Evolutionary conservation across 2,888 invertebrate species (phyloP), one percentile per base, ranked within the genome.

Genomic region (Watsonalla cultraria): DNA sequence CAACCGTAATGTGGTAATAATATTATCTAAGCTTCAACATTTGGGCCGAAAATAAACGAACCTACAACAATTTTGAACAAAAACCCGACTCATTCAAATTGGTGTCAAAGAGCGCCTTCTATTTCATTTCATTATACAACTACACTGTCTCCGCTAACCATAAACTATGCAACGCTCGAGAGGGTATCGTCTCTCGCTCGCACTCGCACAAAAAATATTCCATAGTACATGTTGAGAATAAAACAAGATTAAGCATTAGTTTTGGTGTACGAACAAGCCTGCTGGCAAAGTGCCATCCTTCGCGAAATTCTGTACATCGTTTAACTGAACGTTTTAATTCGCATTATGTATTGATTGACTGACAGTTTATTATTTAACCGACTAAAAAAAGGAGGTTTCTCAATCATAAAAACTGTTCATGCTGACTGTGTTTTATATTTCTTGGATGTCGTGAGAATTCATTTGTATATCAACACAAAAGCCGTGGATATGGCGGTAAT

Each of bases 271-370:
- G 64, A 68, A 66, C 66, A 68, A 67, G 70, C 72, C 66, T 66
- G 73, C 67, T 78, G 78, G 77, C 77, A 71, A 54, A 52, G 64
- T 49, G 74, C 76, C 78, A 78, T 70, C 68, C 71, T 71, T 71
- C 62, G 59, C 70, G 61, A 61, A 69, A 70, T 70, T 66, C 70
- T 56, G 64, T 58, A 64, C 66, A 64, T 57, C 62, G 61, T 70
- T 68, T 68, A 69, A 72, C 72, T 74, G 69, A 69, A 73, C 71
- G 72, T 72, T 66, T 64, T 71, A 65, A 67, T 71, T 72, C 61
- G 64, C 59, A 65, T 67, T 69, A 24, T 24, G 24, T 24, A 24
- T 24, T 24, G 24, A 24, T 24, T 24, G 24, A 24, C 1, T 24
- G 24, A 4, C 24, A 24, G 24, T 24, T 24, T 24, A 24, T n/a